A percentile compares a stretch with the other conserved stretches of the same genome.
phyloP scores from a whole-genome alignment of 2,888 invertebrate species.

The Ganaspis brasiliensis region DNA sequence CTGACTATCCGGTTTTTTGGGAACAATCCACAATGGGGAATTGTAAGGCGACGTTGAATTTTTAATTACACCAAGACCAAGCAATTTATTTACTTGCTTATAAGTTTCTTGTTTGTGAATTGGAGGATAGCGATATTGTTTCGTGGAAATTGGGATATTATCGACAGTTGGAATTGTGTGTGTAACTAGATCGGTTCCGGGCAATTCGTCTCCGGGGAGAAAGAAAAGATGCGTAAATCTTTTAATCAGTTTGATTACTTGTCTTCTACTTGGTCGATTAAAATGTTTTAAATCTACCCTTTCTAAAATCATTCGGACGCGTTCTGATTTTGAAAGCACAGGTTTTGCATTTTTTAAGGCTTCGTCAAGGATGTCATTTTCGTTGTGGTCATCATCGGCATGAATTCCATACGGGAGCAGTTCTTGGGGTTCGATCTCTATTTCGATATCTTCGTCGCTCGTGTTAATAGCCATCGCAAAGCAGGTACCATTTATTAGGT shows the following conservation, averaged over 20 bases:
- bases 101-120: neutral
- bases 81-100: neutral
- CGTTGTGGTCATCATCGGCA: no score
- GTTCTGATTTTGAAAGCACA: neutral
- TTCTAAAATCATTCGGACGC: neutral
- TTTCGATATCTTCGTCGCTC: neutral
- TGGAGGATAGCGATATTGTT: neutral
- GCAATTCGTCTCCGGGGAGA: neutral
- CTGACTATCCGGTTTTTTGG: neutral
- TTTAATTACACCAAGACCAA: neutral
- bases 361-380: no score
- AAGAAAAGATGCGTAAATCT: neutral
- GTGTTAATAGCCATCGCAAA: neutral
- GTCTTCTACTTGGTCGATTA: neutral
- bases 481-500: neutral
- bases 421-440: neutral
- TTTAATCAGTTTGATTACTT: neutral
- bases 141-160: neutral
- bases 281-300: neutral
- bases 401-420: neutral
- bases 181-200: neutral
- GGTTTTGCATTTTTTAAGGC: neutral
- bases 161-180: neutral
- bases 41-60: neutral
- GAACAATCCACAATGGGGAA: neutral